Evolutionary conservation across 2,797 vertebrate genomes (phyloP), one percentile per base, ranked within the genome.

Genomic region (Myoxocephalus aenaeus): DNA sequence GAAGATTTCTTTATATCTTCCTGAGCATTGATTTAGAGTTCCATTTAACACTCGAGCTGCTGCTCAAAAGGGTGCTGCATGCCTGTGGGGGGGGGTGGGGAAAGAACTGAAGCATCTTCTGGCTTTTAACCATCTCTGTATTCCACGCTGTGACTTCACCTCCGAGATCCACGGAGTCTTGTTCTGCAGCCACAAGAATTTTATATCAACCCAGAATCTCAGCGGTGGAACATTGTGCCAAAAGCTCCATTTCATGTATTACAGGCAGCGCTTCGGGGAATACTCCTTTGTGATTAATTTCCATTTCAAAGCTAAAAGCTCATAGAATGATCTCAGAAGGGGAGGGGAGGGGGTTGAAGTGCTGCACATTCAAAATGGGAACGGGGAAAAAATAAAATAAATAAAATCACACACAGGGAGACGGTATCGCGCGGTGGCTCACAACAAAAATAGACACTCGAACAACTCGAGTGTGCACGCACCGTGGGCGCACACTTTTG

Each of bases 281-380:
- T 76, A 82, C 88, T 89, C 86, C 85, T 32, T 69, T 72, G 85
- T 89, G 88, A 90, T 90, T 91, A 73, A 93, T 93, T 93, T 93
- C 85, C 91, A 93, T 92, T 92, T 92, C 90, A 92, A 92, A 93
- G 92, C 86, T 82, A 11, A 85, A 83, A 90, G 87, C 87, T 81
- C 71, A 73, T 20, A 63, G 81, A 87, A 81, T 76, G 36, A 5
- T 7, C 2, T 38, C 7, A 38, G 75, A 77, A 74, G 34, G 73
- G 81, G 80, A 77, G 75, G 29, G 73, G n/a, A n/a, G n/a, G n/a
- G 84, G 82, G 82, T 87, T 90, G 85, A 87, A 89, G 89, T 86
- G 83, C 80, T 58, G 70, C 84, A 72, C 73, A 72, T 76, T 86
- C 73, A 83, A 84, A 70, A 86, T 48, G 67, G 80, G 73, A 86